Evolutionary conservation across 2,888 invertebrate genomes (phyloP).

Genomic region (Glyphotaelius pellucidus): DNA sequence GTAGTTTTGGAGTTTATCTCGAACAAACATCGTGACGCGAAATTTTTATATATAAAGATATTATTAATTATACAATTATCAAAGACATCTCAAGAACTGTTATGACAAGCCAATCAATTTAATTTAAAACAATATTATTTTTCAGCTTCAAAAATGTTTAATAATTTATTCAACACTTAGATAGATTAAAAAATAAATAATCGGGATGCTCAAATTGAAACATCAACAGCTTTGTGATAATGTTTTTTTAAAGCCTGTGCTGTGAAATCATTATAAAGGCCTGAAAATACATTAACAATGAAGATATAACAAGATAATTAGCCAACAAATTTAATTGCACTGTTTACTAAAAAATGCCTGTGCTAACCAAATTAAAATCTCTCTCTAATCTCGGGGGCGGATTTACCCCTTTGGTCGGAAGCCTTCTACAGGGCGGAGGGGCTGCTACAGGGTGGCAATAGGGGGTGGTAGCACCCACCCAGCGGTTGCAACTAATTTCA

Average conservation of each 20-base stretch:
- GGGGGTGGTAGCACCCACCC: not conserved
- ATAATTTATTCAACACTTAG: too few relatives aligned
- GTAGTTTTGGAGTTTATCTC: too few relatives aligned
- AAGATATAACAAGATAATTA: not conserved
- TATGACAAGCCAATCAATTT: too few relatives aligned
- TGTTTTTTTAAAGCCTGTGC: not conserved
- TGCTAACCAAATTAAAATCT: not conserved
- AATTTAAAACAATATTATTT: too few relatives aligned
- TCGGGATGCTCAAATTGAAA: too few relatives aligned
- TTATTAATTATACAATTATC: too few relatives aligned
- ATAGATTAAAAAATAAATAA: too few relatives aligned
- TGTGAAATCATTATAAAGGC: not conserved
- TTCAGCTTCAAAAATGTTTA: too few relatives aligned
- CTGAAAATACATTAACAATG: not conserved
- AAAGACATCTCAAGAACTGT: too few relatives aligned
- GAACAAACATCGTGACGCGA: too few relatives aligned
- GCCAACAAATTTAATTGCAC: not conserved
- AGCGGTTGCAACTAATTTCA: constrained; percentile 55
- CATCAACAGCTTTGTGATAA: too few relatives aligned
- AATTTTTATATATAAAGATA: too few relatives aligned
- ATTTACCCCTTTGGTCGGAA: not conserved
- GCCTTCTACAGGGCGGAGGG: not conserved
- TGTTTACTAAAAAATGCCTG: not conserved
- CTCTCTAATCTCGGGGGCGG: not conserved
- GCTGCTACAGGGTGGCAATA: not conserved